Evolutionary conservation across 2,797 vertebrate species (phyloP).

Genomic region (Sciurus carolinensis): DNA sequence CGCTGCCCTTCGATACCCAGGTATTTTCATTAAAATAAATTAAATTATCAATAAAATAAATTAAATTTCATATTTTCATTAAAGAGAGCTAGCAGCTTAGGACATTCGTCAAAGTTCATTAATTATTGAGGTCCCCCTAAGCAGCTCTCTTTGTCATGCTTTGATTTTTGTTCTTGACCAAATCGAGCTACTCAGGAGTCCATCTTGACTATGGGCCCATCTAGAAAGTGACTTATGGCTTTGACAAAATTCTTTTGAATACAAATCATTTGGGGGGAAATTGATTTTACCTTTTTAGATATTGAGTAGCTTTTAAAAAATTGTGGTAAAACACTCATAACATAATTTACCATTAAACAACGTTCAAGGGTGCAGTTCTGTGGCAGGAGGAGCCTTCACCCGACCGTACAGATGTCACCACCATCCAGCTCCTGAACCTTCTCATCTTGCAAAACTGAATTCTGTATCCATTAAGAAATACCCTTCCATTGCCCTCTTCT

Average conservation of each 20-base stretch:
- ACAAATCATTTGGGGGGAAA: conserved; percentile 58
- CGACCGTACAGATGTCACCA: accelerated
- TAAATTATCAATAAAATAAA: too few relatives aligned
- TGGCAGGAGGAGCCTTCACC: not conserved
- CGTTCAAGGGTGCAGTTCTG: not conserved
- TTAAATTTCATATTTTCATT: conserved; percentile 75
- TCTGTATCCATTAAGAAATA: not conserved
- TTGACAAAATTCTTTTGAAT: conserved; percentile 21
- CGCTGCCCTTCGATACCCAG: not conserved
- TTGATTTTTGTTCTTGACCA: conserved; percentile 70
- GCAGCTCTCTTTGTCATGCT: conserved; percentile 41
- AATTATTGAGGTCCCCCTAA: conserved; percentile 71
- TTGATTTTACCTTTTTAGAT: conserved; percentile 43
- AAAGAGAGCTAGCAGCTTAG: conserved; percentile 54
- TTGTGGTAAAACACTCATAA: not conserved
- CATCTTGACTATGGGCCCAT: conserved; percentile 29
- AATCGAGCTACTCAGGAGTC: conserved; percentile 52
- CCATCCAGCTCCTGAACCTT: not conserved
- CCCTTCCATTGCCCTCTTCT: not conserved
- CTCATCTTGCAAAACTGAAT: not conserved
- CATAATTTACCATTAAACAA: not conserved
- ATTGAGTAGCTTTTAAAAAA: not conserved
- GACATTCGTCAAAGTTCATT: conserved; percentile 65
- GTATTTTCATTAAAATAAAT: conserved; percentile 73
- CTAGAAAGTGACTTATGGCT: conserved; percentile 51